These are phyloP conservation scores for Plecotus auritus DNA, from an alignment of 2,113 vertebrate species.

Conservation along the genomic window DNA sequence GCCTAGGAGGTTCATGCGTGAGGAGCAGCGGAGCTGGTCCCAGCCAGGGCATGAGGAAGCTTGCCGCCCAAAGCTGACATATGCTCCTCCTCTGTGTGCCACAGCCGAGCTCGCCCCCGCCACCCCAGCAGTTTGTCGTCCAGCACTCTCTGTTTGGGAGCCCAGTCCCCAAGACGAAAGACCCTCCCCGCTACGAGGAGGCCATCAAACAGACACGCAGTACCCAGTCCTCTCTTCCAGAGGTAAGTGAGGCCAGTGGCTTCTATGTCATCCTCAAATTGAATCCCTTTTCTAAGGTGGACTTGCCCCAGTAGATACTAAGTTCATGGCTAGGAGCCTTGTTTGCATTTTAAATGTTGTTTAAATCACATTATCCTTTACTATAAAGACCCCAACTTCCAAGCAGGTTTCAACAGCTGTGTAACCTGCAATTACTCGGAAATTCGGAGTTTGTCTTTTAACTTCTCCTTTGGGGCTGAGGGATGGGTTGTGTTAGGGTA, in stretches of 20 bases:
- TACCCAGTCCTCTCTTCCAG: constrained; percentile 79
- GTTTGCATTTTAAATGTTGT: not conserved
- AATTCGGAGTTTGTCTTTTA: not conserved
- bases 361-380: not conserved
- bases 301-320: not conserved
- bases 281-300: not conserved
- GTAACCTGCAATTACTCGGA: not conserved
- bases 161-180: constrained; percentile 87
- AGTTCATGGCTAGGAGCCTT: not conserved
- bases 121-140: constrained; percentile 82
- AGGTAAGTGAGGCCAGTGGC: constrained; percentile 80
- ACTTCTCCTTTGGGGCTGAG: not conserved
- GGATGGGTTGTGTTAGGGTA: not conserved
- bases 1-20: fast-evolving
- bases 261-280: not conserved
- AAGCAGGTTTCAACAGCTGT: not conserved
- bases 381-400: not conserved
- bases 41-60: not conserved
- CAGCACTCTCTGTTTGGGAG: constrained; percentile 83
- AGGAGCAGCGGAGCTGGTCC: not conserved
- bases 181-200: constrained; percentile 96
- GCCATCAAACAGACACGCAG: constrained; percentile 94
- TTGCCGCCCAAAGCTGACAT: not conserved
- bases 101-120: constrained; percentile 83
- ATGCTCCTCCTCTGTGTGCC: not conserved